Conservation (phyloP, 2,888 invertebrate genomes). For the Ornithoptera priamus region DNA sequence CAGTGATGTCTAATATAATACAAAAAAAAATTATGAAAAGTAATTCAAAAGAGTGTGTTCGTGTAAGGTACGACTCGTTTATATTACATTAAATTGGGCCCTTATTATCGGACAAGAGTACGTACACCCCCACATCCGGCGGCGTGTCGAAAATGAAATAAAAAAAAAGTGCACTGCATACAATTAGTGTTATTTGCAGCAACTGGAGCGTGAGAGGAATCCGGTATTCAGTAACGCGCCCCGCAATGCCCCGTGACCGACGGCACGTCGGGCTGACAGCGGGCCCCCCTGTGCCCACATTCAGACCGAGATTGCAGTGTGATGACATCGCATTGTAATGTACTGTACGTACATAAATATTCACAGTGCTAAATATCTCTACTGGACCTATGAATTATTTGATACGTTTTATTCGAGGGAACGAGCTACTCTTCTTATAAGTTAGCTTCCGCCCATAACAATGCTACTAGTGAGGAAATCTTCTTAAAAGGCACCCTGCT, state of each 20-base stretch:
- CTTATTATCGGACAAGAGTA: conserved; percentile 10
- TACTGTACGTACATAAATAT: background rate
- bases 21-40: too few species aligned
- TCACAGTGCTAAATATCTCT: too few species aligned
- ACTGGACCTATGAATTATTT: too few species aligned
- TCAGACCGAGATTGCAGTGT: background rate
- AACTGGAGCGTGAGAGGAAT: conserved; percentile 79
- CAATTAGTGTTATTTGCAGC: conserved; percentile 71
- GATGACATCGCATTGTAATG: background rate
- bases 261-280: conserved; percentile 33
- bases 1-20: too few species aligned
- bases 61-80: background rate
- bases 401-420: too few species aligned
- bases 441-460: too few species aligned
- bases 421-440: too few species aligned
- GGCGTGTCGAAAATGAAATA: conserved; percentile 36
- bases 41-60: background rate
- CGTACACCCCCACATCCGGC: conserved; percentile 42
- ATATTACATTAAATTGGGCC: background rate
- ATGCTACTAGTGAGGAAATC: too few species aligned
- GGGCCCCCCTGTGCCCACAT: background rate
- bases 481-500: too few species aligned
- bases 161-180: conserved; percentile 55
- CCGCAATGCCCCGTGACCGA: conserved; percentile 68
- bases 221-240: conserved; percentile 60